Evolutionary conservation across 2,113 vertebrate genomes (phyloP).

Genomic region (Tretioscincus oriximinensis): DNA sequence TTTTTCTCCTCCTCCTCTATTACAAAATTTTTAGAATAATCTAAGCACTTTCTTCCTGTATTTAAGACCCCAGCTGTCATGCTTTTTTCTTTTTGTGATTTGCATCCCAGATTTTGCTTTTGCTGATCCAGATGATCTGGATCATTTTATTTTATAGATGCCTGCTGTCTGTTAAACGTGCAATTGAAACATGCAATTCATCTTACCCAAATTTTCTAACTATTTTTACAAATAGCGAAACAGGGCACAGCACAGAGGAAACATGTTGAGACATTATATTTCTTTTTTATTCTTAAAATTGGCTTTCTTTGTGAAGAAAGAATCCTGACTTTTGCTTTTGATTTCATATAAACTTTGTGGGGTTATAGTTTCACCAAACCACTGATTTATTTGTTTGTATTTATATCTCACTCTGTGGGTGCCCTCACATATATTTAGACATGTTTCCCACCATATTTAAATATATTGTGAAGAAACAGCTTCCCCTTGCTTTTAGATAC

Average conservation of each 20-base stretch:
- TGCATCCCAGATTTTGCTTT: slow-evolving; percentile 20
- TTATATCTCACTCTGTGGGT: no score
- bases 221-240: background rate
- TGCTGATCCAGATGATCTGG: background rate
- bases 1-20: slow-evolving; percentile 10
- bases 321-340: background rate
- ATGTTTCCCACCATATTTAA: no score
- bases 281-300: background rate
- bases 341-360: slow-evolving; percentile 1
- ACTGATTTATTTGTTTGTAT: no score
- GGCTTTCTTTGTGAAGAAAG: background rate
- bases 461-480: no score
- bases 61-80: background rate
- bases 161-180: background rate
- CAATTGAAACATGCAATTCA: background rate
- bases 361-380: background rate
- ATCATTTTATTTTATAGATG: background rate
- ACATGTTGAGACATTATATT: background rate
- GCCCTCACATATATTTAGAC: no score
- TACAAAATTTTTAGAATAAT: slow-evolving; percentile 28
- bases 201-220: background rate
- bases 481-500: no score
- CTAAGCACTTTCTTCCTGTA: background rate
- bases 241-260: background rate
- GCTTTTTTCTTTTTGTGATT: slow-evolving; percentile 19